Conservation (phyloP, 2,797 vertebrate genomes). For the Lithobates sylvaticus region DNA sequence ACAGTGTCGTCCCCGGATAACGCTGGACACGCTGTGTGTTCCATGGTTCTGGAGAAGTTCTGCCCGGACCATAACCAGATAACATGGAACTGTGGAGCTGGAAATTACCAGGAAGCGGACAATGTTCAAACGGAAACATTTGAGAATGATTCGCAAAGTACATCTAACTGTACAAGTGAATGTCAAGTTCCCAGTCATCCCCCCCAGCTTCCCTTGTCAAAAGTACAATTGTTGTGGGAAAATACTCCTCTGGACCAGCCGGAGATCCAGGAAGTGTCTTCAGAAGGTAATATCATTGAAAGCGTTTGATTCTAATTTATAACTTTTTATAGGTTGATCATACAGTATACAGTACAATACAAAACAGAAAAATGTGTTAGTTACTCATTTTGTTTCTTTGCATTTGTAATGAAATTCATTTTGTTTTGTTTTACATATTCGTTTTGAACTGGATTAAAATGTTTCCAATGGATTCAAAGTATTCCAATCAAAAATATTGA, state of each 20-base stretch:
- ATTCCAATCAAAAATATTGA: too few species aligned
- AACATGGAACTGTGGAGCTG: constrained; percentile 18
- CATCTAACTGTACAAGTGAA: background rate
- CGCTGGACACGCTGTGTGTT: background rate
- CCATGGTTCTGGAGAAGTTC: background rate
- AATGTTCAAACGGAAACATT: background rate
- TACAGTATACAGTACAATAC: too few species aligned
- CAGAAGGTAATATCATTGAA: background rate
- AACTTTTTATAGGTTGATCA: too few species aligned
- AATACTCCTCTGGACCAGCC: background rate
- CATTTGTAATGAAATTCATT: too few species aligned
- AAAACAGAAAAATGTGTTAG: too few species aligned
- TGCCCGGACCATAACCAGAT: constrained; percentile 1
- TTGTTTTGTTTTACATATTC: too few species aligned
- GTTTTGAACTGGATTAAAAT: too few species aligned
- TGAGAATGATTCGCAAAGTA: background rate
- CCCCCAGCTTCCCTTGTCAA: background rate
- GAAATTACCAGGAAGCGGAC: constrained; percentile 15
- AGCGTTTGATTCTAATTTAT: too few species aligned
- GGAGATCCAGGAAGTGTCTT: background rate
- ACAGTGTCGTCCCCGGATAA: background rate
- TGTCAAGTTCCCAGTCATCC: background rate
- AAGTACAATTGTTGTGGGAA: background rate
- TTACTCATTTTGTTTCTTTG: too few species aligned
- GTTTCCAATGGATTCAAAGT: too few species aligned